Base-by-base conservation (phyloP, 2,797 vertebrate species). In the Champsocephalus gunnari region DNA sequence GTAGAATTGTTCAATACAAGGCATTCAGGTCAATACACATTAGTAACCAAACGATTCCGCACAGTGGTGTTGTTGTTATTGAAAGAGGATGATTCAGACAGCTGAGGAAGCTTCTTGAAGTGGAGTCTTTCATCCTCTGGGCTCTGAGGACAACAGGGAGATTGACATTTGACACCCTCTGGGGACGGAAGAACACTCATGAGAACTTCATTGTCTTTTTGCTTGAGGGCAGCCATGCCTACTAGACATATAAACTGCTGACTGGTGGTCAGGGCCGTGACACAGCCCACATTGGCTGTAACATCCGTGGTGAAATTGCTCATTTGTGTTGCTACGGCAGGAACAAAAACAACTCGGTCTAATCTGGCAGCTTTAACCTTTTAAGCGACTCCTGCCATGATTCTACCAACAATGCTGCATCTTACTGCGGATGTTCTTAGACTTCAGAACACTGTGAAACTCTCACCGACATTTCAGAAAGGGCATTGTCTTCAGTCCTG, bases 201-300 rank as follows among this genome's bases (percentile, higher is more conserved):
- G 0, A 74, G 41, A 67, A 54, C 53, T 28, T 32, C 59, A 47
- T 47, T 24, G 19, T 65, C 32, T 64, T 68, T 62, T 66, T 44
- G 59, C 66, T 75, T 57, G n/a, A 71, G 66, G 21, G 72, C 53
- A 74, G 63, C 60, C 59, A 47, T 63, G 67, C 47, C 67, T 65
- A 28, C 55, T 51, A 62, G 58, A 79, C 47, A 19, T 44, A 70
- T 65, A 43, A 66, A 38, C 73, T 73, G 50, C 59, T 17, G 14
- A 47, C 77, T 54, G 64, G 75, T 53, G 53, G 64, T 58, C 62
- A 17, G 44, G 50, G 67, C 75, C 21, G 2, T 47, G 70, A 68
- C 75, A 60, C 56, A 32, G 65, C 54, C 65, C 49, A 49, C 41
- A 71, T 71, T 8, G 14, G 47, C 70, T 73, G 41, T 14, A 66